phyloP scores from a whole-genome alignment of 1,140 invertebrate species.

The Sycobia sp. region DNA sequence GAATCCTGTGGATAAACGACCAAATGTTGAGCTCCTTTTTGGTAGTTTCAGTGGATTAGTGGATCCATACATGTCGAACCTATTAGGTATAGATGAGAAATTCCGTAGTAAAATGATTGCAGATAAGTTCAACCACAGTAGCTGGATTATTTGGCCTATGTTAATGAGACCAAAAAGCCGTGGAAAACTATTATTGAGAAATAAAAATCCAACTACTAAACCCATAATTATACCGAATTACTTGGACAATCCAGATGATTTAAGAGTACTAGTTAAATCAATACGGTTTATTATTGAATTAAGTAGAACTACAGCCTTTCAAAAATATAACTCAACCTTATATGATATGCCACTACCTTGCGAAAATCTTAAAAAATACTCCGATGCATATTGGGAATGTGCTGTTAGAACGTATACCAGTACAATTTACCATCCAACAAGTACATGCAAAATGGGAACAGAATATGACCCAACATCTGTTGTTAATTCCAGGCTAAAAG shows the following conservation, averaged over 20 bases:
- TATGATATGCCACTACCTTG: constrained; percentile 60
- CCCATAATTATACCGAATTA: constrained; percentile 72
- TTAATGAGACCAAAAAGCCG: constrained; percentile 1
- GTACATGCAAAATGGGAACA: constrained; percentile 72
- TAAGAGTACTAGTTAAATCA: constrained; percentile 60
- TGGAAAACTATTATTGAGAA: constrained; percentile 2
- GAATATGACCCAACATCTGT: constrained; percentile 60
- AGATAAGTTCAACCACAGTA: not conserved
- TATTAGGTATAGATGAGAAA: not conserved
- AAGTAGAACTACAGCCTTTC: constrained; percentile 45
- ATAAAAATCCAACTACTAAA: constrained; percentile 50
- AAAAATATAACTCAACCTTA: constrained; percentile 46
- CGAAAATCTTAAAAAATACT: constrained; percentile 50
- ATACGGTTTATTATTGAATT: constrained; percentile 47
- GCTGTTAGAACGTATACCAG: constrained; percentile 54
- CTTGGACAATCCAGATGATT: constrained; percentile 61
- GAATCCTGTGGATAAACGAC: not conserved
- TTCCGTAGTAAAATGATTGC: not conserved
- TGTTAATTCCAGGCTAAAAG: constrained; percentile 63
- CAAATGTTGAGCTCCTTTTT: constrained; percentile 13
- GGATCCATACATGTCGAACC: not conserved
- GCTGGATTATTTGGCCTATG: constrained; percentile 4
- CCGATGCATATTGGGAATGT: constrained; percentile 53
- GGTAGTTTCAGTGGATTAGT: not conserved
- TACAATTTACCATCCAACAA: constrained; percentile 67